Percentiles rank a stretch among this genome's conserved stretches.
Evolutionary conservation across 2,888 invertebrate species (phyloP).

Genomic region (Ametastegia equiseti): DNA sequence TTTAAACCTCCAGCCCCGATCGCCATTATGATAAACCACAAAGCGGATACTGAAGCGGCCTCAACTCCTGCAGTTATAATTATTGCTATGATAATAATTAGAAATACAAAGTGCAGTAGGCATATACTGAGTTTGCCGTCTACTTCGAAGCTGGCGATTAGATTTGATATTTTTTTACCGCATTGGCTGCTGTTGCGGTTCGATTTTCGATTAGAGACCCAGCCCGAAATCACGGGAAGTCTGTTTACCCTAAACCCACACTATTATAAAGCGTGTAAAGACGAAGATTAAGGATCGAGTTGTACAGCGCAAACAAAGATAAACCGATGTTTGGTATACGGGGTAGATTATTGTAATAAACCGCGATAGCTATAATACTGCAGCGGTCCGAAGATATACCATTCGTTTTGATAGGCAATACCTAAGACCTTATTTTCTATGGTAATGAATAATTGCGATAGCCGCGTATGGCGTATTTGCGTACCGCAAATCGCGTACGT

Average conservation of each 20-base stretch:
- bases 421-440: too few relatives aligned
- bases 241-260: background rate
- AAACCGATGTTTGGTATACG: background rate
- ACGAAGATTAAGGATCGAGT: background rate
- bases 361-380: background rate
- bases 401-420: too few relatives aligned
- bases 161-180: slow-evolving; percentile 7
- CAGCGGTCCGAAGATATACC: background rate
- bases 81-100: slow-evolving; percentile 6
- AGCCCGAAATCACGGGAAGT: background rate
- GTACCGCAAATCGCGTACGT: slow-evolving; percentile 63
- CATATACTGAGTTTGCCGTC: background rate
- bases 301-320: background rate
- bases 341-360: background rate
- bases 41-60: slow-evolving; percentile 56
- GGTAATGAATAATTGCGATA: slow-evolving; percentile 18
- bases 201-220: background rate
- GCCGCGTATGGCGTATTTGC: too few relatives aligned
- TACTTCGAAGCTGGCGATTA: background rate
- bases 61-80: slow-evolving; percentile 23
- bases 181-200: background rate
- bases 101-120: background rate
- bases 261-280: background rate
- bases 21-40: slow-evolving; percentile 64
- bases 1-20: slow-evolving; percentile 63